Base-by-base conservation (phyloP, 1,140 invertebrate genomes). In the Oscheius sp. region DNA sequence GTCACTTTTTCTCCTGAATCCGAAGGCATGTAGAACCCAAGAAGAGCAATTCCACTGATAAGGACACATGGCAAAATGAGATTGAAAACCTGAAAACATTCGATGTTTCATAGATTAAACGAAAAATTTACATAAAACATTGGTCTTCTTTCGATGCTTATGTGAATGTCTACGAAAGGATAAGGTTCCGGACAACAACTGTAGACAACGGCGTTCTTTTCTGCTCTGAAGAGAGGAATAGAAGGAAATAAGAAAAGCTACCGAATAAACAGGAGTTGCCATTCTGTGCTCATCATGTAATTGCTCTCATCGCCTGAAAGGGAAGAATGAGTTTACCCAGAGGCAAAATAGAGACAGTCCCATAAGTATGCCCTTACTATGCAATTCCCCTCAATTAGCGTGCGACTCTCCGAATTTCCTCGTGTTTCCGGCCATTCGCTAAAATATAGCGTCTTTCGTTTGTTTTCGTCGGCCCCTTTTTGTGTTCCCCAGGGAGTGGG, bases 11-110 rank as follows among this genome's bases (percentile, higher is more conserved):
- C 92, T 1, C 93, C 93, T 1, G 91, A 93, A 82, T 94, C 92
- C 20, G 91, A 91, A 31, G 93, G 92, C 80, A 94, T 92, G 86
- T 93, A 94, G 86, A 94, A 94, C 42, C 93, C 92, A 45, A 95
- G 86, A 34, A 94, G 87, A 35, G 92, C 93, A 90, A 89, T 81
- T 85, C 86, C 89, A 79, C 93, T 93, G 79, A 94, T 95, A 3
- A 94, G 89, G 64, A 93, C 89, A 85, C 93, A 94, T 0, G 93
- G 93, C 38, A 94, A 88, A 59, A 94, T 92, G 69, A 94, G 88
- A 82, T 94, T 94, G 87, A 94, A 94, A 10, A 94, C 77, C 76
- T 77, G 75, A 55, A 65, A 73, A 34, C 2, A 0, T 1, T 23
- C 3, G 23, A 38, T 45, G 2, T n/a, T 35, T 61, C n/a, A 15